phyloP scores from a whole-genome alignment of 2,113 vertebrate genomes.

The Willisornis vidua region DNA sequence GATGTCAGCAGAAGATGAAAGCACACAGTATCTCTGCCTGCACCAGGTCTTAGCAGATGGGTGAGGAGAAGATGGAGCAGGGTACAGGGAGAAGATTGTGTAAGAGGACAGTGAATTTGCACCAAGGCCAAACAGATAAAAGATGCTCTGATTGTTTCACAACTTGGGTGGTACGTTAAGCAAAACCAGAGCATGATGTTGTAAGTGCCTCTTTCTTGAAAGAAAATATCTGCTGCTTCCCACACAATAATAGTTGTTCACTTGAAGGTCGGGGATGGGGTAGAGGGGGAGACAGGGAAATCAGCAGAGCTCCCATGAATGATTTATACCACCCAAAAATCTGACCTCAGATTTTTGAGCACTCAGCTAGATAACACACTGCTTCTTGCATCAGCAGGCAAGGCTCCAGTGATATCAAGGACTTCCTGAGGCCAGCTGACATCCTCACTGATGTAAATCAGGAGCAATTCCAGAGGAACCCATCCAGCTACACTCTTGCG shows the following conservation, averaged over 20 bases:
- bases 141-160: conserved; percentile 68
- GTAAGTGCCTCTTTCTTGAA: conserved; percentile 61
- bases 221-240: conserved; percentile 58
- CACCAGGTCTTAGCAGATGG: not conserved
- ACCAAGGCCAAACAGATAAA: conserved; percentile 68
- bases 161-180: conserved; percentile 71
- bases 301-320: conserved; percentile 11
- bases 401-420: conserved; percentile 39
- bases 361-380: not conserved
- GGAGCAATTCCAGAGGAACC: conserved; percentile 31
- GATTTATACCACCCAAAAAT: conserved; percentile 54
- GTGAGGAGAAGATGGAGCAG: not conserved
- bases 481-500: not conserved
- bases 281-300: not conserved
- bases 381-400: conserved; percentile 54
- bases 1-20: conserved; percentile 56
- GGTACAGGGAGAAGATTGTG: conserved; percentile 30
- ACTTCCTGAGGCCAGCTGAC: conserved; percentile 41
- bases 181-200: conserved; percentile 60
- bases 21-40: not conserved
- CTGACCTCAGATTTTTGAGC: conserved; percentile 40
- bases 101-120: conserved; percentile 66
- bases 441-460: conserved; percentile 38
- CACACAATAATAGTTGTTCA: conserved; percentile 47
- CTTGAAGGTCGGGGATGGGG: conserved; percentile 21